Percentiles rank a stretch among this genome's conserved stretches.
These are phyloP conservation scores for Muntiacus reevesi DNA, from an alignment of 2,113 vertebrate genomes.

Conservation along the genomic window DNA sequence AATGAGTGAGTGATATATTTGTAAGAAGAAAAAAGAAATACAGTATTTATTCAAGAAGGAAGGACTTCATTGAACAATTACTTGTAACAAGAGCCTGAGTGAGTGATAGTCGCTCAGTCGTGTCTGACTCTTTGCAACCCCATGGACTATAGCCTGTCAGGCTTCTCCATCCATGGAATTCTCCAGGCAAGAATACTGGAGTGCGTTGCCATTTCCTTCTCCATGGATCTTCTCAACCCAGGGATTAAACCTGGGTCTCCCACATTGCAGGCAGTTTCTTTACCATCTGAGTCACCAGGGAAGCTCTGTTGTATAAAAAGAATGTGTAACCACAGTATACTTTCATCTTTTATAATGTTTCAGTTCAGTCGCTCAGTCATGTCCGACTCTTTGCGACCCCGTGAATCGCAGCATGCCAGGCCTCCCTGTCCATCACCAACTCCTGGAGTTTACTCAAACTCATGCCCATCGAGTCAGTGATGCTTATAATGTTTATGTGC, in stretches of 20 bases:
- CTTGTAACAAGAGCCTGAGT: background rate
- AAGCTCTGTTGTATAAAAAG: background rate
- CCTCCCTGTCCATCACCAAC: too few species aligned
- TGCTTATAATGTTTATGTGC: background rate
- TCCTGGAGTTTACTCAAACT: too few species aligned
- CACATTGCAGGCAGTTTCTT: background rate
- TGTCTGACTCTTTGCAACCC: background rate
- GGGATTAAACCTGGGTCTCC: background rate
- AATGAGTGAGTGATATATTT: background rate
- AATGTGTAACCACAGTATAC: background rate
- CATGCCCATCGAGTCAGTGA: too few species aligned
- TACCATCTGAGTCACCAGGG: background rate
- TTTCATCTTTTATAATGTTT: background rate
- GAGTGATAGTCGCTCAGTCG: background rate
- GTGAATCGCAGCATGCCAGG: too few species aligned
- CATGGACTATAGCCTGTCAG: background rate
- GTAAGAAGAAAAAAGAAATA: background rate
- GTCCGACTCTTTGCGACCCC: too few species aligned
- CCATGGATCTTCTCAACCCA: too few species aligned
- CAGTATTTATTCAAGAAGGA: background rate
- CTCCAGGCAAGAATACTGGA: background rate
- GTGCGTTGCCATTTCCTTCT: too few species aligned
- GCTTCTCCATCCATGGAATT: background rate
- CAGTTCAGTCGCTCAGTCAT: too few species aligned
- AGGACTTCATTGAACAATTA: background rate